These are phyloP conservation scores for Himalopsyche phryganea DNA, from an alignment of 1,140 invertebrate genomes.

Conservation along the genomic window DNA sequence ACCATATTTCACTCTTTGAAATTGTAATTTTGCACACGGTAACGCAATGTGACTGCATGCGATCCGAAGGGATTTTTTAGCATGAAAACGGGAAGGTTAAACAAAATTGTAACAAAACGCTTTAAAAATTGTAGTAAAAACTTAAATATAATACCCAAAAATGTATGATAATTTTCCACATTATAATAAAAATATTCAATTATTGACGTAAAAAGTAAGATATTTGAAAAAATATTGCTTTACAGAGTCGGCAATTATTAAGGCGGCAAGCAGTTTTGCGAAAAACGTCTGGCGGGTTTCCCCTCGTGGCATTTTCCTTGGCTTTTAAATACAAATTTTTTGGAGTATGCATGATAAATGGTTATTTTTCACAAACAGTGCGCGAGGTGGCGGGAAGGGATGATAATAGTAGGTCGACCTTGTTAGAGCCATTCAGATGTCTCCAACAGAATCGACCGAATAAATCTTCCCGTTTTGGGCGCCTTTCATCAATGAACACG, in stretches of 20 bases:
- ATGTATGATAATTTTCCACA: too few relatives aligned
- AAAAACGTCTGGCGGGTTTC: not conserved
- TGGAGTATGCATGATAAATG: constrained; percentile 6
- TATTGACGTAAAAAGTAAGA: too few relatives aligned
- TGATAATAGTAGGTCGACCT: not conserved
- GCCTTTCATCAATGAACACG: constrained; percentile 1
- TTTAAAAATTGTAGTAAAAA: too few relatives aligned
- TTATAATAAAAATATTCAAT: too few relatives aligned
- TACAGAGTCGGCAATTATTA: not conserved
- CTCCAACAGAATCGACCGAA: not conserved
- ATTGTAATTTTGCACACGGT: too few relatives aligned
- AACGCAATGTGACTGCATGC: too few relatives aligned
- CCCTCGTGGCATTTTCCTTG: not conserved
- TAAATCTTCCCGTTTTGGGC: not conserved
- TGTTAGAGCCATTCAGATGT: not conserved
- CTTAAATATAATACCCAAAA: too few relatives aligned
- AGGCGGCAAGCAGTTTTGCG: not conserved
- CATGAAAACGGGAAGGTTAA: too few relatives aligned
- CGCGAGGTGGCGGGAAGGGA: not conserved
- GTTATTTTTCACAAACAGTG: constrained; percentile 4
- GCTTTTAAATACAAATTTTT: constrained; percentile 5
- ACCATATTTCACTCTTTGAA: too few relatives aligned
- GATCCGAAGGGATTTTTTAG: too few relatives aligned
- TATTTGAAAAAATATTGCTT: not conserved
- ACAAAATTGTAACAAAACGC: too few relatives aligned